Percentiles rank a stretch among this genome's conserved stretches.
Conservation (phyloP, 2,888 invertebrate species). For the Bursaphelenchus okinawaensis region DNA sequence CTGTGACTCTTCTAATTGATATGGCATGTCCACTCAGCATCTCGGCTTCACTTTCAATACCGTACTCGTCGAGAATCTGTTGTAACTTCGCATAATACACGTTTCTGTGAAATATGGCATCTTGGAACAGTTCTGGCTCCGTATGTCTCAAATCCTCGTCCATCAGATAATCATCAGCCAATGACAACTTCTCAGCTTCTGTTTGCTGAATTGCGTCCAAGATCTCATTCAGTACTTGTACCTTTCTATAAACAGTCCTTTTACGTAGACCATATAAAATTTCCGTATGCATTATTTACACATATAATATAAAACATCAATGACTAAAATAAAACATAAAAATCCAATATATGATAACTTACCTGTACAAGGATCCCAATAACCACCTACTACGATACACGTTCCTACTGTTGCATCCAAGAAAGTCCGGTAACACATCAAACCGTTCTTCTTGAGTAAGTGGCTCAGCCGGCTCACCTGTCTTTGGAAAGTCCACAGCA, state of each 20-base stretch:
- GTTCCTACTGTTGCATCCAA: slow-evolving; percentile 35
- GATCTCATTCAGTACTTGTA: slow-evolving; percentile 13
- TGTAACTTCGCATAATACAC: slow-evolving; percentile 37
- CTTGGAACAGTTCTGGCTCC: slow-evolving; percentile 9
- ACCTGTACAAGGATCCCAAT: slow-evolving; percentile 54
- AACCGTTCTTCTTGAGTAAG: slow-evolving; percentile 26
- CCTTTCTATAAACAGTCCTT: neutral
- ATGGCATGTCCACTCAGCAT: slow-evolving; percentile 40
- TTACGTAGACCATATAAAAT: neutral
- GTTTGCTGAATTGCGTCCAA: slow-evolving; percentile 13
- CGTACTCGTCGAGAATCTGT: slow-evolving; percentile 42
- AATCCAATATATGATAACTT: neutral
- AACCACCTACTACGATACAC: slow-evolving; percentile 49
- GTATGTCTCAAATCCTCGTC: neutral
- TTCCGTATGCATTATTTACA: no score
- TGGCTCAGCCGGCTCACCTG: slow-evolving; percentile 49
- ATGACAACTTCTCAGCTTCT: neutral
- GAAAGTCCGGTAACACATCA: slow-evolving; percentile 35
- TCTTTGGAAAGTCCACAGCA: slow-evolving; percentile 59
- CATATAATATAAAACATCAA: no score
- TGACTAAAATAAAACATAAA: neutral
- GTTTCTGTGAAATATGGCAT: slow-evolving; percentile 16
- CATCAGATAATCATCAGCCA: neutral
- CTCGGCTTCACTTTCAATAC: slow-evolving; percentile 44
- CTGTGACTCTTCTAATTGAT: slow-evolving; percentile 30